Percentiles rank a stretch among this genome's conserved stretches.
These are phyloP conservation scores for Macrotus californicus DNA, from an alignment of 2,113 vertebrate genomes.

Conservation along the genomic window DNA sequence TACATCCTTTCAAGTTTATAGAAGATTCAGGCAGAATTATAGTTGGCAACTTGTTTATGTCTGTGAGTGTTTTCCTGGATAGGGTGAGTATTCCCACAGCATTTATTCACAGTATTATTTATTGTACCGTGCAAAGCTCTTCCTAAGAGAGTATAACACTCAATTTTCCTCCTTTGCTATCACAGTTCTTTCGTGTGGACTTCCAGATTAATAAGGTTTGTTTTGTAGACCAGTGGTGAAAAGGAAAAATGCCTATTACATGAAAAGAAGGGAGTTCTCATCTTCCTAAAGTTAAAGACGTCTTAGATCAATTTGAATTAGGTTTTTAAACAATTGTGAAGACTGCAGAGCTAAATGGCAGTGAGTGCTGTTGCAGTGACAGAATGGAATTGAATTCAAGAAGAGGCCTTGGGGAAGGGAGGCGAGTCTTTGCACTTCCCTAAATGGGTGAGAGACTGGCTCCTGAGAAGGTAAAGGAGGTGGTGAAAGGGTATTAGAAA, in stretches of 20 bases:
- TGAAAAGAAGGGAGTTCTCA: neutral
- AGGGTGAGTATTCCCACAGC: neutral
- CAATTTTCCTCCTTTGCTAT: neutral
- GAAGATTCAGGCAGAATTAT: neutral
- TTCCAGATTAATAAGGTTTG: neutral
- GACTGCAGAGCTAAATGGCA: neutral
- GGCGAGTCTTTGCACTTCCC: neutral
- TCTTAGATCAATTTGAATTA: neutral
- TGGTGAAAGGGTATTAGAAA: slow-evolving; percentile 7
- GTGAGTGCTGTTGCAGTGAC: neutral
- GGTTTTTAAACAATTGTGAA: neutral
- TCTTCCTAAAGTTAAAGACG: neutral
- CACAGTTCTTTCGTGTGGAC: neutral
- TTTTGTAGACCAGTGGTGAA: neutral
- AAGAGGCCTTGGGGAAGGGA: neutral
- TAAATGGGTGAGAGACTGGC: neutral
- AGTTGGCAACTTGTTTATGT: neutral
- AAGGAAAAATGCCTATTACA: neutral
- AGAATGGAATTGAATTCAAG: neutral
- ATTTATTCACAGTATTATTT: neutral
- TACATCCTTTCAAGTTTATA: neutral
- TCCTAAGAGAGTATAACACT: neutral
- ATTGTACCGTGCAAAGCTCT: neutral
- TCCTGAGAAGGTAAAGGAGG: slow-evolving; percentile 27
- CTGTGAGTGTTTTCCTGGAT: neutral